Percentiles rank a stretch among this genome's conserved stretches.
These are phyloP conservation scores for Endomychus coccineus DNA, from an alignment of 2,888 invertebrate species.

Conservation along the genomic window DNA sequence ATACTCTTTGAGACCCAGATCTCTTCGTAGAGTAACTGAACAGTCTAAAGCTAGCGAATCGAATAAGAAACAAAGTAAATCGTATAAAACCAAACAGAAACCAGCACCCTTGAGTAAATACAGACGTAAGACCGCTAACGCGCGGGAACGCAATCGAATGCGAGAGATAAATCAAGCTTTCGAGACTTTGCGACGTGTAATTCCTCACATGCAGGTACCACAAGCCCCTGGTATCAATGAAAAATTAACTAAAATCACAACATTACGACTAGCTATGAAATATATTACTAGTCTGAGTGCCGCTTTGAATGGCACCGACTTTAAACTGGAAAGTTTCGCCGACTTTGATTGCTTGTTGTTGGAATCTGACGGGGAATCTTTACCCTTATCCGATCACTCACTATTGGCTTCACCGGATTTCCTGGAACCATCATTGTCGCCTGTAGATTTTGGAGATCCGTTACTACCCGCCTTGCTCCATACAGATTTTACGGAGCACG, in stretches of 20 bases:
- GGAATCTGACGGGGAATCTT: slow-evolving; percentile 55
- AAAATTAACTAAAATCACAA: slow-evolving; percentile 85
- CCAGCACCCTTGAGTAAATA: slow-evolving; percentile 80
- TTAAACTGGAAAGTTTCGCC: slow-evolving; percentile 7
- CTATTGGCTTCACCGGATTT: slow-evolving; percentile 46
- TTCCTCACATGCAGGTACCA: slow-evolving; percentile 53
- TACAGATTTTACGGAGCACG: slow-evolving; percentile 39
- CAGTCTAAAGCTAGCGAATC: slow-evolving; percentile 29
- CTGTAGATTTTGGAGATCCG: slow-evolving; percentile 47
- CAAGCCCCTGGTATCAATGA: slow-evolving; percentile 53
- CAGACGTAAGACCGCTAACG: slow-evolving; percentile 83
- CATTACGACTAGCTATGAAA: slow-evolving; percentile 77
- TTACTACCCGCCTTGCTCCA: slow-evolving; percentile 37
- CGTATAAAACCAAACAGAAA: slow-evolving; percentile 51
- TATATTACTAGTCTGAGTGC: slow-evolving; percentile 74
- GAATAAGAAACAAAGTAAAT: slow-evolving; percentile 22
- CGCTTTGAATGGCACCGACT: slow-evolving; percentile 42
- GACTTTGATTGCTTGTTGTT: slow-evolving; percentile 43
- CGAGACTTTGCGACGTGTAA: slow-evolving; percentile 68
- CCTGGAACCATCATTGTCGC: slow-evolving; percentile 49
- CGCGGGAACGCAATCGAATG: slow-evolving; percentile 80
- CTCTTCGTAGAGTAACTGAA: slow-evolving; percentile 52
- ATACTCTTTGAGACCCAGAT: slow-evolving; percentile 61
- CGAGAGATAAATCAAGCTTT: slow-evolving; percentile 85
- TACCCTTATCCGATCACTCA: slow-evolving; percentile 50